Percentiles rank a stretch among this genome's conserved stretches.
phyloP scores from a whole-genome alignment of 2,888 invertebrate genomes.

The Trichopria drosophilae region DNA sequence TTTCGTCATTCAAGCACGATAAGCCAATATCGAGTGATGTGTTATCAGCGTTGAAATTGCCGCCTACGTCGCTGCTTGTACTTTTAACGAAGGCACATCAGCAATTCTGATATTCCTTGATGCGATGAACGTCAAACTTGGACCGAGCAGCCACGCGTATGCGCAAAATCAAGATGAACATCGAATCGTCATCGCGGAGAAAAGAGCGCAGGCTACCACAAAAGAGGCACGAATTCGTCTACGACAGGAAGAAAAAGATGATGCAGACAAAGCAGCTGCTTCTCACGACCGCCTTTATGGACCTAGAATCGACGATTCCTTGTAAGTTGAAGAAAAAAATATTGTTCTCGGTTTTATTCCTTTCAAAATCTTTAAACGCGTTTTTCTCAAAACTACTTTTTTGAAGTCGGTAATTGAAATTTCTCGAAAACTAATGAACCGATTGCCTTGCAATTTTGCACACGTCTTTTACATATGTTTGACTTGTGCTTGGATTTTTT shows the following conservation, averaged over 20 bases:
- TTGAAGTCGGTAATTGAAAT: too few relatives aligned
- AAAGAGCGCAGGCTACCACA: too few relatives aligned
- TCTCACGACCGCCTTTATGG: conserved; percentile 37
- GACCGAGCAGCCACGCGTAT: too few relatives aligned
- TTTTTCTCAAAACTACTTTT: too few relatives aligned
- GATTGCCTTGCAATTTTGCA: conserved; percentile 31
- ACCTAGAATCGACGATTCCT: too few relatives aligned
- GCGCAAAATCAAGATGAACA: conserved; percentile 17
- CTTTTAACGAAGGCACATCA: conserved; percentile 17
- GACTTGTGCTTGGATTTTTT: conserved; percentile 22
- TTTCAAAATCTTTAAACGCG: conserved; percentile 32
- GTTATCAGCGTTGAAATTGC: conserved; percentile 17
- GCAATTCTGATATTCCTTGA: conserved; percentile 9
- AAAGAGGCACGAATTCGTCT: too few relatives aligned
- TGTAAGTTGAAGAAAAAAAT: too few relatives aligned
- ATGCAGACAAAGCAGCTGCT: conserved; percentile 35
- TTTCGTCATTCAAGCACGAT: conserved; percentile 26
- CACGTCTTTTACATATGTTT: conserved; percentile 27
- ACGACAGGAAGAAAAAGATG: conserved; percentile 39
- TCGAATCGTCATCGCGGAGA: conserved; percentile 22
- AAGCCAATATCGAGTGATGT: too few relatives aligned
- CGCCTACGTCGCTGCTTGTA: conserved; percentile 14
- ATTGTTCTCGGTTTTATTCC: conserved; percentile 16
- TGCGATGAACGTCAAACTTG: conserved; percentile 20
- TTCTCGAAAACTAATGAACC: too few relatives aligned